A percentile compares a stretch with the other conserved stretches of the same genome.
phyloP scores from a whole-genome alignment of 2,797 vertebrate species.

The Lutjanus campechanus region DNA sequence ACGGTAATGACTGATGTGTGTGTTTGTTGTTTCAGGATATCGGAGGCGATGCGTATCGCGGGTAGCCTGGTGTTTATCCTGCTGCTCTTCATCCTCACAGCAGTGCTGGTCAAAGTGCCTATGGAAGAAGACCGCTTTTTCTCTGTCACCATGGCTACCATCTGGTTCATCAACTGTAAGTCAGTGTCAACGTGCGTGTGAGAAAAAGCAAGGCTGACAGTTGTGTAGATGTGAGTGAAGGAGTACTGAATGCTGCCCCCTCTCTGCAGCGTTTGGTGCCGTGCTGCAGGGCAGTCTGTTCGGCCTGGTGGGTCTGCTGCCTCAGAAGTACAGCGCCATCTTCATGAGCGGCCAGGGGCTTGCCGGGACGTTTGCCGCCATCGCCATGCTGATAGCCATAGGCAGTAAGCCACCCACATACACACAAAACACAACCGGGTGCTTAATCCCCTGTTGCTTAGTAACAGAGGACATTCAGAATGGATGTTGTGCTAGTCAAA shows the following conservation, averaged over 20 bases:
- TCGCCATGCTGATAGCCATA: slow-evolving; percentile 90
- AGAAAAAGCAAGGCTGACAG: accelerated
- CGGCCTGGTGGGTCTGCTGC: slow-evolving; percentile 90
- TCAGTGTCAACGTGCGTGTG: not conserved
- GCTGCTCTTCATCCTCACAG: slow-evolving; percentile 89
- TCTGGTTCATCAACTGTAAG: slow-evolving; percentile 95
- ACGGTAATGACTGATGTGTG: not conserved
- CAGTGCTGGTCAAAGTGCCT: slow-evolving; percentile 86
- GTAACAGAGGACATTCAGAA: slow-evolving; percentile 47
- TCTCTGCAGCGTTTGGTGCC: slow-evolving; percentile 88
- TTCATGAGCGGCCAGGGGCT: slow-evolving; percentile 95
- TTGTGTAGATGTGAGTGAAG: not conserved
- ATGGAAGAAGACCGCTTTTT: slow-evolving; percentile 86
- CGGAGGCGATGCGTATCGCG: slow-evolving; percentile 87
- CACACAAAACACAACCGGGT: not conserved
- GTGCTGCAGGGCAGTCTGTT: slow-evolving; percentile 93
- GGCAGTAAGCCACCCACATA: slow-evolving; percentile 86
- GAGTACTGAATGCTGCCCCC: not conserved
- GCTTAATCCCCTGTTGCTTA: slow-evolving; percentile 45
- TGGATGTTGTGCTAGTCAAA: slow-evolving; percentile 18
- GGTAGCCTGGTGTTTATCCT: slow-evolving; percentile 89
- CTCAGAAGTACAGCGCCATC: slow-evolving; percentile 89
- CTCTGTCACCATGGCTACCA: slow-evolving; percentile 90
- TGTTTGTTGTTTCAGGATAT: slow-evolving; percentile 81
- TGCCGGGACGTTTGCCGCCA: slow-evolving; percentile 91